phyloP scores from a whole-genome alignment of 2,888 invertebrate genomes.

The Aporophyla nigra region DNA sequence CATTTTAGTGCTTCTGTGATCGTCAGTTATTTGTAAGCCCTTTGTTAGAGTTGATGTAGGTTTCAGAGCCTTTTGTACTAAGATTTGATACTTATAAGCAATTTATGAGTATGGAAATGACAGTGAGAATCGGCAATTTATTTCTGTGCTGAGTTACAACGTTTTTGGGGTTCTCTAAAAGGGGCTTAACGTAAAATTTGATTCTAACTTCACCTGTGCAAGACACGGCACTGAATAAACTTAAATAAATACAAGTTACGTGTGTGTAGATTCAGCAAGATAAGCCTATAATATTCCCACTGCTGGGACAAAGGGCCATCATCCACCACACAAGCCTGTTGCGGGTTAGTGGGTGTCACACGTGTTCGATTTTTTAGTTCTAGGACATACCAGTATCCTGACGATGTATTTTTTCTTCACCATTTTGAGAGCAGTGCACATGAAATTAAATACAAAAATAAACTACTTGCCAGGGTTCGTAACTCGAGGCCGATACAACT shows the following conservation, averaged over 20 bases:
- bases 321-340: no score
- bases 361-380: no score
- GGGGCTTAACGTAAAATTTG: not conserved
- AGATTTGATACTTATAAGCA: not conserved
- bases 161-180: not conserved
- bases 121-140: not conserved
- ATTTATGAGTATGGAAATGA: not conserved
- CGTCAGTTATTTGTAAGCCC: constrained; percentile 2
- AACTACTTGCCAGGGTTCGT: no score
- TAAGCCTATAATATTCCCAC: no score
- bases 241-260: not conserved
- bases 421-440: no score
- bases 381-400: no score
- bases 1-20: not conserved
- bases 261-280: not conserved
- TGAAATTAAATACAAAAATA: no score
- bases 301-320: no score
- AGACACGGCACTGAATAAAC: not conserved
- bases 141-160: not conserved
- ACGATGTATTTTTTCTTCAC: no score
- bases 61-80: not conserved
- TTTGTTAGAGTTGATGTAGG: not conserved
- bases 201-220: not conserved
- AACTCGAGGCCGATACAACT: no score
- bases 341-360: no score